phyloP scores from a whole-genome alignment of 1,140 invertebrate genomes.

The Papilio helenus region DNA sequence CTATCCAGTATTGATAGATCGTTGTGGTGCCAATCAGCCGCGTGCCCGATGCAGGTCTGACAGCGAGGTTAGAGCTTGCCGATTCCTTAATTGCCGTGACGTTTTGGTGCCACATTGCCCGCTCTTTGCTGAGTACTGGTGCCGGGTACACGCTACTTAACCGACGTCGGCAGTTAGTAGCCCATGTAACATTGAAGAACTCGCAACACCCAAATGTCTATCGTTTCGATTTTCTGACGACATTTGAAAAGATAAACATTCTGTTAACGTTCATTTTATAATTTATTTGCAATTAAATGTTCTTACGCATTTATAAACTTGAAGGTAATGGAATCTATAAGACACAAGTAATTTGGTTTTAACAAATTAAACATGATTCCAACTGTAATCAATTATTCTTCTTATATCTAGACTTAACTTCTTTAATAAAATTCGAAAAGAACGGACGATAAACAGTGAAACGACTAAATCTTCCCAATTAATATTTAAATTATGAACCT shows the following conservation, averaged over 20 bases:
- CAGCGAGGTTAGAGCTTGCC: constrained; percentile 80
- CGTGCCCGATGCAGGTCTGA: constrained; percentile 72
- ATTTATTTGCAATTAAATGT: not conserved
- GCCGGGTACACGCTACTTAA: constrained; percentile 64
- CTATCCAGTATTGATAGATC: constrained; percentile 55
- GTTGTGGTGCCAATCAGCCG: constrained; percentile 72
- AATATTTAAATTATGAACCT: constrained; percentile 20
- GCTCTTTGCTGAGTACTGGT: constrained; percentile 3
- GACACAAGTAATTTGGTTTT: too few species aligned
- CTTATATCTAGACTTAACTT: not conserved
- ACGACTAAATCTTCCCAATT: constrained; percentile 7
- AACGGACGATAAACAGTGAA: not conserved
- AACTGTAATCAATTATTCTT: not conserved
- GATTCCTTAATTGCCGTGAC: constrained; percentile 82
- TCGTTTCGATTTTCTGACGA: not conserved
- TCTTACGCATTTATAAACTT: not conserved
- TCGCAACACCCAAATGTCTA: constrained; percentile 32
- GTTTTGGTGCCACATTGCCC: constrained; percentile 80
- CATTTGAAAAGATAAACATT: not conserved
- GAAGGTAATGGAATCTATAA: not conserved
- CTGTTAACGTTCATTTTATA: not conserved
- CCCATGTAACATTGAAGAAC: constrained; percentile 28
- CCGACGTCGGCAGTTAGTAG: constrained; percentile 51
- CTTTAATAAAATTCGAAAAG: not conserved
- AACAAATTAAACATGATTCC: too few species aligned